phyloP scores from a whole-genome alignment of 2,113 vertebrate species.

The Ptyas mucosa region DNA sequence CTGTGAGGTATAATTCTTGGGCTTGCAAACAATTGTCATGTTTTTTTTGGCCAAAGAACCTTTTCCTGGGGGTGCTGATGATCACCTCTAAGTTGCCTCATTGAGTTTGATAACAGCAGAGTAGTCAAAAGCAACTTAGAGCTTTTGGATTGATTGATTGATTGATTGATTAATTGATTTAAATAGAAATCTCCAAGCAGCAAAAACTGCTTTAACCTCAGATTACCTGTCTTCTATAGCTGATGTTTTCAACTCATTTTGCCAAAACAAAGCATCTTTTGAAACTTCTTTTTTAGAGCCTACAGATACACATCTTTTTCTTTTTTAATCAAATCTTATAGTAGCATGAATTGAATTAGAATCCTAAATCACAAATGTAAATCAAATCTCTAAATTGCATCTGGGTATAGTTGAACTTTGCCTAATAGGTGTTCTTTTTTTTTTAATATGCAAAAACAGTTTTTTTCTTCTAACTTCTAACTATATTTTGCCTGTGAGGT shows the following conservation, averaged over 20 bases:
- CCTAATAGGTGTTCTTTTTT: neutral
- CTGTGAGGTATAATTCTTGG: neutral
- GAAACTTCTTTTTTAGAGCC: neutral
- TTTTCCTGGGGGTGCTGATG: neutral
- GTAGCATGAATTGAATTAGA: neutral
- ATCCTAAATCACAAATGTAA: neutral
- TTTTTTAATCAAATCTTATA: neutral
- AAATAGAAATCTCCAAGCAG: neutral
- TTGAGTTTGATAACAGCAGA: neutral
- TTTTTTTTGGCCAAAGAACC: neutral
- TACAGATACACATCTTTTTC: neutral
- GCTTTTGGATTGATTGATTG: no score
- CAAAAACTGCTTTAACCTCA: neutral
- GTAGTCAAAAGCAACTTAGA: neutral
- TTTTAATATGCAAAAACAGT: neutral
- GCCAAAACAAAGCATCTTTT: neutral
- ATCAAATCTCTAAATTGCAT: neutral
- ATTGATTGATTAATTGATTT: neutral
- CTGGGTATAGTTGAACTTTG: neutral
- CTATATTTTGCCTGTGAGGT: neutral
- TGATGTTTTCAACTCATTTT: neutral
- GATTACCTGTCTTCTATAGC: neutral
- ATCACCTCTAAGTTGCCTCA: neutral
- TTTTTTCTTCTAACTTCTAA: neutral
- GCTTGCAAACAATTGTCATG: neutral